Evolutionary conservation across 2,797 vertebrate species (phyloP).

Genomic region (Eurystomus glaucurus): DNA sequence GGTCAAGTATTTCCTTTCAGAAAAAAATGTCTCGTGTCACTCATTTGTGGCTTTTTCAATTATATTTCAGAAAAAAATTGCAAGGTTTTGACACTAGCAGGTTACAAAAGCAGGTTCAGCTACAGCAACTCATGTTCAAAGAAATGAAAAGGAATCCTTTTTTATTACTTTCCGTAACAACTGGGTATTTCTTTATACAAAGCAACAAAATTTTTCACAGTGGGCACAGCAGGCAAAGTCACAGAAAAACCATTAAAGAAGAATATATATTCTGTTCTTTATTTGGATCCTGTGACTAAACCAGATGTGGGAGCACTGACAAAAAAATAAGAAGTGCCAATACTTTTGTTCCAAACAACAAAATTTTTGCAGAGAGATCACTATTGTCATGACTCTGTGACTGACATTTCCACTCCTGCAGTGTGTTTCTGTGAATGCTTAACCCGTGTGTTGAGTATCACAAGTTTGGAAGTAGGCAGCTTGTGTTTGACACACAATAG

Average conservation of each 20-base stretch:
- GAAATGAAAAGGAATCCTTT: conserved; percentile 77
- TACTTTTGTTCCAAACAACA: neutral
- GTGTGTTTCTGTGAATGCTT: neutral
- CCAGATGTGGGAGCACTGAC: neutral
- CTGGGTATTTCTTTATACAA: neutral
- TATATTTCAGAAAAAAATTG: conserved; percentile 63
- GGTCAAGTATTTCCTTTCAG: conserved; percentile 70
- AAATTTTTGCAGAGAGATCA: neutral
- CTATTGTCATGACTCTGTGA: neutral
- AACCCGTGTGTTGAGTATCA: rapidly evolving
- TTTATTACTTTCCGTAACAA: conserved; percentile 45
- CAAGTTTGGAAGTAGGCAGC: neutral
- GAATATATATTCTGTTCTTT: neutral
- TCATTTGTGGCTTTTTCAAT: conserved; percentile 76
- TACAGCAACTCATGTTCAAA: conserved; percentile 75
- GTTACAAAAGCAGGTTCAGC: conserved; percentile 77
- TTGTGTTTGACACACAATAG: rapidly evolving
- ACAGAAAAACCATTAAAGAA: neutral
- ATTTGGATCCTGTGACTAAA: neutral
- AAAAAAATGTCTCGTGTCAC: conserved; percentile 83
- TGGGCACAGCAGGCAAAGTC: neutral
- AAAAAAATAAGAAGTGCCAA: neutral
- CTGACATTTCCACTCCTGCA: neutral
- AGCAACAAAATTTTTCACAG: neutral
- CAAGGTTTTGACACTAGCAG: conserved; percentile 46